These are phyloP conservation scores for Eremophila alpestris DNA, from an alignment of 2,797 vertebrate genomes.

Conservation along the genomic window DNA sequence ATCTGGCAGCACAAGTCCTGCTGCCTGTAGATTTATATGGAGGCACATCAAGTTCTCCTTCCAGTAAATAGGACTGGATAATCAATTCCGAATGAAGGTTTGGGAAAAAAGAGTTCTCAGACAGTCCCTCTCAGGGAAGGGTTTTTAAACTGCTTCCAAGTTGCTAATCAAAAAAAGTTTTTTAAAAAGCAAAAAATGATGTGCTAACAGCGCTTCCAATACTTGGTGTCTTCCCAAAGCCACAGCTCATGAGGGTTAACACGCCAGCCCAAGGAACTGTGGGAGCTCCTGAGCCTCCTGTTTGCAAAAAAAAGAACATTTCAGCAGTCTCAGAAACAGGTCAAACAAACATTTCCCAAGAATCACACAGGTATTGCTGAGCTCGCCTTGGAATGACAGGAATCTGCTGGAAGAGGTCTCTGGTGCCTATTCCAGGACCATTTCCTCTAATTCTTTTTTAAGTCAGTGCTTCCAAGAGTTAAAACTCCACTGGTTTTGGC, in stretches of 20 bases:
- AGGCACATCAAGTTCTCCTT: conserved; percentile 34
- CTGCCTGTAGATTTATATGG: background rate
- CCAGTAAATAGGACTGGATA: background rate
- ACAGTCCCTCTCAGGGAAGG: background rate
- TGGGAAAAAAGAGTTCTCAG: background rate
- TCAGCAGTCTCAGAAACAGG: background rate
- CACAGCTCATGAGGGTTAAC: background rate
- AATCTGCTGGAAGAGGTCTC: background rate
- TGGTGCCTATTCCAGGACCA: background rate
- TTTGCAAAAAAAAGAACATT: background rate
- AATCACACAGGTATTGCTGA: background rate
- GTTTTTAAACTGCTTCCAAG: conserved; percentile 15
- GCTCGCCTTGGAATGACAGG: background rate
- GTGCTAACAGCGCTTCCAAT: background rate
- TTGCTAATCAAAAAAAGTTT: background rate
- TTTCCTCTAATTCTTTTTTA: background rate
- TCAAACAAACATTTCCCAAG: background rate
- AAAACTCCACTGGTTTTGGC: background rate
- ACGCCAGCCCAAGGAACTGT: background rate
- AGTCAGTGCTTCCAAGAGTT: background rate
- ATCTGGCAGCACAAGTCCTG: conserved; percentile 7
- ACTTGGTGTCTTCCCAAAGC: conserved; percentile 30
- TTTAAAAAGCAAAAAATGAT: background rate
- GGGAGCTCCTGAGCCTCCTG: background rate
- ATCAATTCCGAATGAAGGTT: background rate